Evolutionary conservation across 1,140 invertebrate genomes (phyloP).

Genomic region (Argopecten irradians): DNA sequence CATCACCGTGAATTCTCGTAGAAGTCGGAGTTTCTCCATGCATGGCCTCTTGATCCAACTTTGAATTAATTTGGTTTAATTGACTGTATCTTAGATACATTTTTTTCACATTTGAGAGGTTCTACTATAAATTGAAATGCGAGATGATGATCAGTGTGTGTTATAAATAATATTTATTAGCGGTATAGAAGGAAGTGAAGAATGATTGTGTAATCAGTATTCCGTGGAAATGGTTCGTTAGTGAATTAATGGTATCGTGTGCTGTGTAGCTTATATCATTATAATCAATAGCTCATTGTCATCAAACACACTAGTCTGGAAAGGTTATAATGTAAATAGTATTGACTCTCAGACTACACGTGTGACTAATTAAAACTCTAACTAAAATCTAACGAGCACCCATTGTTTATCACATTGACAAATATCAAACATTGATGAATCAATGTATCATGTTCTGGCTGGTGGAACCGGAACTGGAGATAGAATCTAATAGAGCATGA

Average conservation of each 20-base stretch:
- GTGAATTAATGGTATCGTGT: not conserved
- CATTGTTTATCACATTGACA: not conserved
- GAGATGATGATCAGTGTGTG: not conserved
- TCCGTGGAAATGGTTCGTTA: not conserved
- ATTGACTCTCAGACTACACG: not conserved
- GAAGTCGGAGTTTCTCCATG: no score
- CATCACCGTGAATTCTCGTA: no score
- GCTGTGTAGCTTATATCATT: not conserved
- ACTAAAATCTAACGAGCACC: not conserved
- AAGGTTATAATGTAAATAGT: not conserved
- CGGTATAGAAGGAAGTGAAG: not conserved
- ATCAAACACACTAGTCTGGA: not conserved
- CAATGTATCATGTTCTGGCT: not conserved
- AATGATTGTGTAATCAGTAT: not conserved
- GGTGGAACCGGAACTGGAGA: not conserved
- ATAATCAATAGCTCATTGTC: not conserved
- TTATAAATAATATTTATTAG: not conserved
- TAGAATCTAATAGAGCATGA: not conserved
- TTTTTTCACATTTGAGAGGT: no score
- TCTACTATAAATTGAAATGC: no score
- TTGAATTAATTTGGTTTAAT: no score
- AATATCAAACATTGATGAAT: not conserved
- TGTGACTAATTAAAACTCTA: not conserved
- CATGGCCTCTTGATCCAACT: no score
- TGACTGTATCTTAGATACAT: no score